These are phyloP conservation scores for Nasonia oneida DNA, from an alignment of 2,888 invertebrate species.

Conservation along the genomic window DNA sequence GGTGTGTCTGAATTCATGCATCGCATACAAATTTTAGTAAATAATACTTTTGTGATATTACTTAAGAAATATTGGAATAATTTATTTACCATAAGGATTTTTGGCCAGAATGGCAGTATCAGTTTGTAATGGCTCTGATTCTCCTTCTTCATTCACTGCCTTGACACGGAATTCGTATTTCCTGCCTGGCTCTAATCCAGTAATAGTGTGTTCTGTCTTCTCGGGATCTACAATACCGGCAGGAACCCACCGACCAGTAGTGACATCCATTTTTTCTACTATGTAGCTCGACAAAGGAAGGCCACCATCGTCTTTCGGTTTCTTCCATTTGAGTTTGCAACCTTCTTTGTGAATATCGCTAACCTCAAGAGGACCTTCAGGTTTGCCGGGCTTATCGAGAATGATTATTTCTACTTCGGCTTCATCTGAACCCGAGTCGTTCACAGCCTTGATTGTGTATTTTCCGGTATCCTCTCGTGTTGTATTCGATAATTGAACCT, in stretches of 20 bases:
- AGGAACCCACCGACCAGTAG: slow-evolving; percentile 93
- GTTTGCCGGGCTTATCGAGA: slow-evolving; percentile 91
- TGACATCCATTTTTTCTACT: slow-evolving; percentile 96
- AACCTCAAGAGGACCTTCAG: slow-evolving; percentile 95
- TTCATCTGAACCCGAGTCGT: slow-evolving; percentile 95
- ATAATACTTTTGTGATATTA: neutral
- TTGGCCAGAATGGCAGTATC: slow-evolving; percentile 95
- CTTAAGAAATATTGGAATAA: neutral
- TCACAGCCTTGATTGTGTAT: slow-evolving; percentile 95
- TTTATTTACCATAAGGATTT: slow-evolving; percentile 91
- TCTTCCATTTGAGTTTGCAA: slow-evolving; percentile 95
- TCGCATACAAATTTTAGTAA: neutral
- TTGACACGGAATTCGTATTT: slow-evolving; percentile 99
- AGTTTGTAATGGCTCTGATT: slow-evolving; percentile 96
- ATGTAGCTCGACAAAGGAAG: slow-evolving; percentile 93
- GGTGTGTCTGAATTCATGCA: slow-evolving; percentile 83
- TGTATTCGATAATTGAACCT: slow-evolving; percentile 89
- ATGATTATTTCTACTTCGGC: slow-evolving; percentile 95
- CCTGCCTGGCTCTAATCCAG: slow-evolving; percentile 95
- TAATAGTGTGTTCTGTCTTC: slow-evolving; percentile 90
- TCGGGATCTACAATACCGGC: slow-evolving; percentile 91
- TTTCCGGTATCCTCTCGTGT: slow-evolving; percentile 92
- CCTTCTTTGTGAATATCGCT: slow-evolving; percentile 95
- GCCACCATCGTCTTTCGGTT: slow-evolving; percentile 98
- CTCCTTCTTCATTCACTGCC: slow-evolving; percentile 98